phyloP scores from a whole-genome alignment of 2,797 vertebrate genomes.

The Amblyraja radiata region DNA sequence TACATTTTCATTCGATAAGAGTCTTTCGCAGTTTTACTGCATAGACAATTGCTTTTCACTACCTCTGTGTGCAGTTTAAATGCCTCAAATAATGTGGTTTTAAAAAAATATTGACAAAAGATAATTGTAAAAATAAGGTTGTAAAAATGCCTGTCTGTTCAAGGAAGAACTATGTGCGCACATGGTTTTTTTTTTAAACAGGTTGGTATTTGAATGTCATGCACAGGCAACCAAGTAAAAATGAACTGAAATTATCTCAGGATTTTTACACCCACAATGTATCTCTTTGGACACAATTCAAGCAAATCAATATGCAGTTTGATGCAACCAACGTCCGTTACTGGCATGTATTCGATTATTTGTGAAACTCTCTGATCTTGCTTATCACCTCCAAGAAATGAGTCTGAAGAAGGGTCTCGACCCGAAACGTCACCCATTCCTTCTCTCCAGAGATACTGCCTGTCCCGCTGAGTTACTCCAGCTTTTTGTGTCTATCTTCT shows the following conservation, averaged over 20 bases:
- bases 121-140: background rate
- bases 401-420: no score
- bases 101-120: no score
- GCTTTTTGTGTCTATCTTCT: no score
- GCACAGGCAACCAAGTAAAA: background rate
- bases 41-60: background rate
- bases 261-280: background rate
- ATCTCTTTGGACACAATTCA: background rate
- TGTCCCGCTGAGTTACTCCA: no score
- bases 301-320: background rate
- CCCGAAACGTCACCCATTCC: no score
- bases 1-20: background rate
- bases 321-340: background rate
- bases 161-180: background rate
- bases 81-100: background rate
- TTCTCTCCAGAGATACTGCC: no score
- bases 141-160: background rate
- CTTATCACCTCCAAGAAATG: background rate
- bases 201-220: background rate
- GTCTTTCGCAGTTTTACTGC: no score
- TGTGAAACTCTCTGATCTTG: background rate
- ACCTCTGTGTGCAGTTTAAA: background rate
- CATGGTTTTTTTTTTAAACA: background rate
- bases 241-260: background rate
- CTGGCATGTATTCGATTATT: background rate